Evolutionary conservation across 2,888 invertebrate species (phyloP), one percentile per base, ranked within the genome.

Genomic region (Plagodis dolabraria): DNA sequence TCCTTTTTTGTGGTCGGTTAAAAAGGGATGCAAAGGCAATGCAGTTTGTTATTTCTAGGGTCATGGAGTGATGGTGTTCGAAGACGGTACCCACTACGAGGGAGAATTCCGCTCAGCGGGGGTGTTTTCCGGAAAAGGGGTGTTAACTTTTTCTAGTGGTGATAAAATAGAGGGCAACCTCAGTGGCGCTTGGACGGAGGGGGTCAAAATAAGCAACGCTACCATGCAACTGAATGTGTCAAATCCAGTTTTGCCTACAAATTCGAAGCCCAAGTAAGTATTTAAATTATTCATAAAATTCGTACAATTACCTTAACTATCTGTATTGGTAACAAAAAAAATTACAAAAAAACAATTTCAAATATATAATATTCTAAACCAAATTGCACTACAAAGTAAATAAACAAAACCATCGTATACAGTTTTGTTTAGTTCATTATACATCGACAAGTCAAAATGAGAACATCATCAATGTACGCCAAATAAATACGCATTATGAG

Each of bases 81-180:
- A 97, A 81, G 97, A 98, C 77, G 96, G 96, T 35, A 96, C 97
- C 5, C 96, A 96, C 82, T 98, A 97, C 75, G 98, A 98, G 79
- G 98, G 98, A 0, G 97, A 98, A 79, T 96, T 98, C 72, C 94
- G 95, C 64, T 95, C 96, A 0, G 95, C 96, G 2, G 96, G 96
- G 4, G 95, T 96, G 36, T 96, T 98, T 66, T 94, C 94, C 64
- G 98, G 98, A 0, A 96, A 96, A 80, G 98, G 98, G 6, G 94
- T 94, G 0, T 91, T 98, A 52, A 97, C 95, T 0, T 95, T 98
- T 82, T 95, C 96, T n/a, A 95, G 95, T 59, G 96, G 96, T 0
- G 96, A 96, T 76, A 93, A 92, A 66, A 94, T 97, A 51, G 96
- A 96, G 75, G 97, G 97, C 0, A 93, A 93, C 22, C 93, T 97